Evolutionary conservation across 1,140 invertebrate genomes (phyloP).

Genomic region (Temnothorax longispinosus): DNA sequence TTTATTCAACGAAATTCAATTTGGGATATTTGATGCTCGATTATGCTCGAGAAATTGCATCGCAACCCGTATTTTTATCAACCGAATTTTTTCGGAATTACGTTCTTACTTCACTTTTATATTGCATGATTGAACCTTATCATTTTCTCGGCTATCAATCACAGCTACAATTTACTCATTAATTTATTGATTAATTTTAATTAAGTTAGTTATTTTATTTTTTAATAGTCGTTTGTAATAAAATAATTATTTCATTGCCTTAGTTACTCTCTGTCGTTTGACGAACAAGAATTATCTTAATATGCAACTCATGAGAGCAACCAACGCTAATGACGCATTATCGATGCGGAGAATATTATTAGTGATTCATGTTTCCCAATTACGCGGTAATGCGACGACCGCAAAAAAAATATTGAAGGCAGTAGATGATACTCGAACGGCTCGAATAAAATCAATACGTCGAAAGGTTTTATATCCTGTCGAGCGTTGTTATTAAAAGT

Average conservation of each 20-base stretch:
- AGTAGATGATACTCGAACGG: background rate
- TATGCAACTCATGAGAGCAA: slow-evolving; percentile 6
- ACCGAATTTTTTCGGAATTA: background rate
- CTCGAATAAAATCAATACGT: background rate
- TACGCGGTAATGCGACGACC: slow-evolving; percentile 16
- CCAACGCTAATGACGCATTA: slow-evolving; percentile 27
- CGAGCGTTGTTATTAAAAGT: background rate
- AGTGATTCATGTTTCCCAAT: slow-evolving; percentile 53
- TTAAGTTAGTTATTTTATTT: too few relatives aligned
- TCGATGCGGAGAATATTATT: slow-evolving; percentile 38
- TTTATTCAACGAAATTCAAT: background rate
- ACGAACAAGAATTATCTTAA: slow-evolving; percentile 16
- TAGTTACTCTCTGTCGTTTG: background rate
- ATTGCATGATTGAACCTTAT: background rate
- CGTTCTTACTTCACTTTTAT: background rate
- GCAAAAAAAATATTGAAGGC: background rate
- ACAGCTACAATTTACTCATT: background rate
- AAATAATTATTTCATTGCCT: slow-evolving; percentile 3
- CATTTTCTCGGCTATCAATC: background rate
- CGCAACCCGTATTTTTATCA: background rate
- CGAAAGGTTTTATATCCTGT: background rate
- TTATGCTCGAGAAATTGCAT: background rate
- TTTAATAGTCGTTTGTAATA: background rate
- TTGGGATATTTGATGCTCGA: background rate
- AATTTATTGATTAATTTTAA: slow-evolving; percentile 11